Conservation (phyloP, 1,140 invertebrate species). For the Cataglyphis hispanica region DNA sequence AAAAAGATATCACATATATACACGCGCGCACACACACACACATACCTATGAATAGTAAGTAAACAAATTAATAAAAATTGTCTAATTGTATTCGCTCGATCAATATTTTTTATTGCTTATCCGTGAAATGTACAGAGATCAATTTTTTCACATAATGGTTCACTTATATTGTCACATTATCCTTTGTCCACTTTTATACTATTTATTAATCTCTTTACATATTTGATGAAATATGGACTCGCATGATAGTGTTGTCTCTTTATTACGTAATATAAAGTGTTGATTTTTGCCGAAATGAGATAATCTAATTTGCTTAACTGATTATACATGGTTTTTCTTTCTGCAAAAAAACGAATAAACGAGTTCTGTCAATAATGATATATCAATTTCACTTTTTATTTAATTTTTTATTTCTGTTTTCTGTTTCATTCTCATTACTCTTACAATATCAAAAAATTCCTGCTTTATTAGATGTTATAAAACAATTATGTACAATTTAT, state of each 20-base stretch:
- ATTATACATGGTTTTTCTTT: neutral
- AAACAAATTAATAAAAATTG: neutral
- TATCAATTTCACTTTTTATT: neutral
- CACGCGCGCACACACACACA: too few relatives aligned
- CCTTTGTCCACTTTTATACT: neutral
- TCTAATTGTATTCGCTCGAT: neutral
- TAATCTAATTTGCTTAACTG: neutral
- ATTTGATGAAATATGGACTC: conserved; percentile 3
- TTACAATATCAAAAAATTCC: neutral
- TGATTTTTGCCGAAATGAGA: neutral
- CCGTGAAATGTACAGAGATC: neutral
- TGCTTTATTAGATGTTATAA: too few relatives aligned
- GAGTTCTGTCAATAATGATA: neutral
- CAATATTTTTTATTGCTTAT: conserved; percentile 18
- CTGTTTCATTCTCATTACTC: neutral
- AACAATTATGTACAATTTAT: too few relatives aligned
- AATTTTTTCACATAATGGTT: neutral
- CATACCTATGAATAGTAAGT: neutral
- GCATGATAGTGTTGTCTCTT: neutral
- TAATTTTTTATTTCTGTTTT: neutral
- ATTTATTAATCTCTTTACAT: neutral
- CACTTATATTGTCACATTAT: conserved; percentile 5
- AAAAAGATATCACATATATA: neutral
- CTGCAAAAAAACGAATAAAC: neutral
- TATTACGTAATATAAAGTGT: neutral